Conservation (phyloP, 2,113 vertebrate species). For the Cervus canadensis region DNA sequence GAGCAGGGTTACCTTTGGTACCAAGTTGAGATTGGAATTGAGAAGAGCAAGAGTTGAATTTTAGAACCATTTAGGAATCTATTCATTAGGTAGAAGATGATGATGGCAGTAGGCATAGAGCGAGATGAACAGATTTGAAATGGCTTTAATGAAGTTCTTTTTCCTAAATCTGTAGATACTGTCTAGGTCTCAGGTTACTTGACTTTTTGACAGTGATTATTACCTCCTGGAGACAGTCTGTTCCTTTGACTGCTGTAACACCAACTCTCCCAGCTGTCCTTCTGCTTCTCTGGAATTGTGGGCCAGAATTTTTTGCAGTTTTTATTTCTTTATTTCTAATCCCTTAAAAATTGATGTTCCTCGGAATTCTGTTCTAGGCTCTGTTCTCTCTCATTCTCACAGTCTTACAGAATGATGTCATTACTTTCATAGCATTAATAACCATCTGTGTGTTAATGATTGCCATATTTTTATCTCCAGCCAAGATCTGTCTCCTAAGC, state of each 20-base stretch:
- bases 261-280: background rate
- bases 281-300: background rate
- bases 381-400: slow-evolving; percentile 50
- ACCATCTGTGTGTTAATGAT: slow-evolving; percentile 53
- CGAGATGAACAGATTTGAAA: background rate
- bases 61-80: background rate
- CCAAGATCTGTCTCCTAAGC: slow-evolving; percentile 1
- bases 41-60: background rate
- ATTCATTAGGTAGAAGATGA: background rate
- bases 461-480: slow-evolving; percentile 45
- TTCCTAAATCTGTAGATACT: background rate
- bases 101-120: background rate
- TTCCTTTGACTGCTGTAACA: background rate
- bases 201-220: background rate
- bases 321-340: slow-evolving; percentile 21
- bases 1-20: background rate
- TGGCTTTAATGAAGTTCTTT: slow-evolving; percentile 5
- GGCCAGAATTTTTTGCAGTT: background rate
- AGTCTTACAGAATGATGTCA: slow-evolving; percentile 54
- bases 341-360: slow-evolving; percentile 41
- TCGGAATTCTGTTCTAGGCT: slow-evolving; percentile 34
- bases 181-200: background rate
- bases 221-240: background rate
- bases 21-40: background rate
- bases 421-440: background rate